Base-by-base conservation (phyloP, 2,113 vertebrate genomes). In the Perca flavescens region DNA sequence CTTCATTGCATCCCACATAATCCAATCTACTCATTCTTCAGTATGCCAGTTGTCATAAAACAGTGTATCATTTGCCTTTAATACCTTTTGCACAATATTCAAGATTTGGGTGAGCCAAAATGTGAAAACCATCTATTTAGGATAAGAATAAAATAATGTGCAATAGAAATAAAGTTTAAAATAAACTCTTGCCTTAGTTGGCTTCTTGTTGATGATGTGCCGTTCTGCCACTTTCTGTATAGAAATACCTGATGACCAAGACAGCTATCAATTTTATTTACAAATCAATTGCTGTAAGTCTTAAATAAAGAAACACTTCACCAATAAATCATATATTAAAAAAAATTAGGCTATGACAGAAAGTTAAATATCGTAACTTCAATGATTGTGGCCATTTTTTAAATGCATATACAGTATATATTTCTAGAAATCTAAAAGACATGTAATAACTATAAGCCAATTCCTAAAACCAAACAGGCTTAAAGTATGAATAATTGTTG, bases 121-220 rank as follows among this genome's bases (percentile, higher is more conserved):
- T 70, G 28, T 53, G 64, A 75, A 77, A 76, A 46, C 10, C 3
- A 78, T 12, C n/a, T 15, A 47, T 9, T 68, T 67, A 47, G 64
- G 28, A 80, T 47, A 77, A 52, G 2, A 74, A 72, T 58, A 82
- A 54, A 5, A 79, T 64, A 67, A 71, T 79, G 78, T 80, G 77
- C 52, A 72, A 60, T 47, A 74, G n/a, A 80, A 62, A 79, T 49
- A 61, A n/a, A 69, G 67, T 62, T 10, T 4, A 4, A 43, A 75
- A 77, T 47, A 46, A 53, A 40, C 52, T 10, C 12, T 58, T 70
- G 19, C 28, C 22, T 50, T 22, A 15, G 16, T 49, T 75, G 61
- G 61, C 22, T 40, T 64, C 15, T n/a, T 77, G 34, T 74, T 76
- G 22, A 21, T 69, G 12, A 43, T 80, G 80, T 52, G n/a, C 13